phyloP scores from a whole-genome alignment of 1,140 invertebrate species.

The Macrocentrus cingulum region DNA sequence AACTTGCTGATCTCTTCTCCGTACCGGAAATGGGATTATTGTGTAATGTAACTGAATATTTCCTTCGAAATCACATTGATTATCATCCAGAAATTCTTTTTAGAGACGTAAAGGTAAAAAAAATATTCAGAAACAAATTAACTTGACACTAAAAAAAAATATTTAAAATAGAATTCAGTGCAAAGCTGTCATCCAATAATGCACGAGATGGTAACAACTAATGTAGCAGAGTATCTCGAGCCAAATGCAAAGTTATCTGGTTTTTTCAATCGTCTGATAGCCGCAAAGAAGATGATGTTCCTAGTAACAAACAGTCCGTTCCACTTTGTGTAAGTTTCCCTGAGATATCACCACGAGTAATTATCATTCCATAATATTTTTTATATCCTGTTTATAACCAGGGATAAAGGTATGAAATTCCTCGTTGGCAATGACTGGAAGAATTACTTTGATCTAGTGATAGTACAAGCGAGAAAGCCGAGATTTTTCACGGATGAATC shows the following conservation, averaged over 20 bases:
- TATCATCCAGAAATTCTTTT: slow-evolving; percentile 96
- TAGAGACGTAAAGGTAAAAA: slow-evolving; percentile 83
- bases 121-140: too few relatives aligned
- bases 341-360: too few relatives aligned
- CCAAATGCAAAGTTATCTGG: slow-evolving; percentile 72
- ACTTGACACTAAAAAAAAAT: too few relatives aligned
- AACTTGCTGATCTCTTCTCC: slow-evolving; percentile 95
- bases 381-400: slow-evolving; percentile 52
- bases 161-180: slow-evolving; percentile 73
- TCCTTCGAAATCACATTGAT: slow-evolving; percentile 84
- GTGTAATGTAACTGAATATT: slow-evolving; percentile 92
- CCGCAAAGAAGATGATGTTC: slow-evolving; percentile 86
- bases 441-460: slow-evolving; percentile 90
- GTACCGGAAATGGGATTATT: slow-evolving; percentile 93
- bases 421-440: slow-evolving; percentile 88
- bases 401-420: slow-evolving; percentile 89
- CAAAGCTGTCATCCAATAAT: slow-evolving; percentile 88
- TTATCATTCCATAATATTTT: not conserved
- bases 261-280: slow-evolving; percentile 76
- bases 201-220: slow-evolving; percentile 81
- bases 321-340: slow-evolving; percentile 87
- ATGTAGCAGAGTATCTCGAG: slow-evolving; percentile 80
- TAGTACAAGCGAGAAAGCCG: slow-evolving; percentile 93
- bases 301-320: slow-evolving; percentile 96
- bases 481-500: slow-evolving; percentile 92